Conservation (phyloP, 2,888 invertebrate genomes). For the Pristionchus fissidentatus region DNA sequence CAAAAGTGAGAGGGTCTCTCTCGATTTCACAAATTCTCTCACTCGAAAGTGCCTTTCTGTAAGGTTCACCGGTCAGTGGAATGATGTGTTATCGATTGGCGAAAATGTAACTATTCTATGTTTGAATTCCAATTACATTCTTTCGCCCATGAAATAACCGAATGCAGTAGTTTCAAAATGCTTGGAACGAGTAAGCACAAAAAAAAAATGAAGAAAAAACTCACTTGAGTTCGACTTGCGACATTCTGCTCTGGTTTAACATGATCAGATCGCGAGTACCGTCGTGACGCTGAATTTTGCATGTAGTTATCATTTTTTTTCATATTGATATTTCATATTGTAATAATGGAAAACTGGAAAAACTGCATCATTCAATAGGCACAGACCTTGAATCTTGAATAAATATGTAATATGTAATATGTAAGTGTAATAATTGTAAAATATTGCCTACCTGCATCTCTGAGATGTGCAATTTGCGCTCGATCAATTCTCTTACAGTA, state of each 20-base stretch:
- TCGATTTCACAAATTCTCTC: no score
- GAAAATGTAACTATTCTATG: no score
- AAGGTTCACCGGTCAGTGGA: no score
- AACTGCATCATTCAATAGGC: not conserved
- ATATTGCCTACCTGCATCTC: slow-evolving; percentile 60
- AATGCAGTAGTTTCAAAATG: no score
- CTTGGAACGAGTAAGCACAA: no score
- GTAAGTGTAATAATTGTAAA: not conserved
- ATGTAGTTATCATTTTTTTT: no score
- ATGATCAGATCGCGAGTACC: slow-evolving; percentile 75
- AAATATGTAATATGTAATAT: not conserved
- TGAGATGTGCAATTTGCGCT: slow-evolving; percentile 70
- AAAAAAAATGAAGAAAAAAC: not conserved
- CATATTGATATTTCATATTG: no score
- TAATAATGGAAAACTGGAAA: not conserved
- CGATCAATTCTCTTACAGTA: slow-evolving; percentile 70
- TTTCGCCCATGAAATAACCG: no score
- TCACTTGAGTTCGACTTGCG: slow-evolving; percentile 74
- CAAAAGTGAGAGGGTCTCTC: no score
- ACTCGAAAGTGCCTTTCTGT: no score
- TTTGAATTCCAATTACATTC: no score
- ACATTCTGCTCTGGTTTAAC: slow-evolving; percentile 74
- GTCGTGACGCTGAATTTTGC: slow-evolving; percentile 68
- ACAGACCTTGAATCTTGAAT: not conserved
- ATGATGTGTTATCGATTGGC: no score